phyloP scores from a whole-genome alignment of 2,113 vertebrate species.

The Sterrhoptilus dennistouni region DNA sequence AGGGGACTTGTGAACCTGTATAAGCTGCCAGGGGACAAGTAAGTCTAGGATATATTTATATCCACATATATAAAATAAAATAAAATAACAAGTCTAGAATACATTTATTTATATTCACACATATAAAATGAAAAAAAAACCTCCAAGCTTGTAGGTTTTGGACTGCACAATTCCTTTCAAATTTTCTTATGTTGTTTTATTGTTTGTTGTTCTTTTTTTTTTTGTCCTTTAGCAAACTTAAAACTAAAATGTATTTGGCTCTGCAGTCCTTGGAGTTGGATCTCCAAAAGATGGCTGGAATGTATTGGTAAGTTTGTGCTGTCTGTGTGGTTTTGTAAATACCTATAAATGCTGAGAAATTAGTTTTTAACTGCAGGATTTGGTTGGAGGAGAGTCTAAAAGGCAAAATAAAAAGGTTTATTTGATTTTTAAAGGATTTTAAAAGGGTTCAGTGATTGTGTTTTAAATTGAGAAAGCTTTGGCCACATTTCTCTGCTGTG shows the following conservation, averaged over 20 bases:
- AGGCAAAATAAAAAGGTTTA: neutral
- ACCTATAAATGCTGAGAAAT: neutral
- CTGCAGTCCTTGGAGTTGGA: constrained; percentile 96
- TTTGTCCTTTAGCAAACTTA: constrained; percentile 84
- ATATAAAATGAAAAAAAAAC: neutral
- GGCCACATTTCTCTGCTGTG: neutral
- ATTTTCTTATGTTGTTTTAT: neutral
- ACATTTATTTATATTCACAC: neutral
- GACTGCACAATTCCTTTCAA: neutral
- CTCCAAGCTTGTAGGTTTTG: neutral
- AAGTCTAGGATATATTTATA: constrained; percentile 53
- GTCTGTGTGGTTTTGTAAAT: rapidly evolving
- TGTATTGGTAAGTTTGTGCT: constrained; percentile 87
- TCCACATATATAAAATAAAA: neutral
- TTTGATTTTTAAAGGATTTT: too few species aligned
- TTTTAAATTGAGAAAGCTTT: neutral
- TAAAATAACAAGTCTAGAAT: neutral
- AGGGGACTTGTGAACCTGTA: constrained; percentile 96
- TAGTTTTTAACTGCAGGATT: neutral
- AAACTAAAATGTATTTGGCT: constrained; percentile 98
- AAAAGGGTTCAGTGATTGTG: neutral
- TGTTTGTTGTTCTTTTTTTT: neutral
- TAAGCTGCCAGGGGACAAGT: constrained; percentile 97
- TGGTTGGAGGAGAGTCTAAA: neutral
- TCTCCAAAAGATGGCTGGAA: constrained; percentile 97